Base-by-base conservation (phyloP, 2,797 vertebrate genomes). In the Oreonectes daqikongensis region DNA sequence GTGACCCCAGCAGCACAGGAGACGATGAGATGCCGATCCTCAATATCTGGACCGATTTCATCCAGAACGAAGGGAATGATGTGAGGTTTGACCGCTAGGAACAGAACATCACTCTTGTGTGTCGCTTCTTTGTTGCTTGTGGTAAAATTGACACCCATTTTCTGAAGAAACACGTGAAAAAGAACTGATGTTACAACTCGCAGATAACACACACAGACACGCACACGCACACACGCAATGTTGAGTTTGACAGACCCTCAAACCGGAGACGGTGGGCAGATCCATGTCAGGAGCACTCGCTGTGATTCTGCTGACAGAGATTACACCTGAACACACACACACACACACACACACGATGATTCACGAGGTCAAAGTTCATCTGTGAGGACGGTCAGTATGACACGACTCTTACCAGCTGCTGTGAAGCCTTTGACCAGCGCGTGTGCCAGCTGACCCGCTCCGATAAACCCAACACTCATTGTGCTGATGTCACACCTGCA, bases 11-110 rank as follows among this genome's bases (percentile, higher is more conserved):
- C 95, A 0, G 94, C 95, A 30, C 95, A 95, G 52, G 95, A 95
- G 4, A 95, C 93, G 28, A 96, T 92, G 17, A 95, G 94, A 84
- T 96, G 94, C 9, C 94, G 87, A 46, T 92, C 74, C 81, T 95
- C 91, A 18, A 96, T 94, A n/a, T 94, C 93, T 0, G 92, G 89
- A 5, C 93, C 95, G 9, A 96, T 93, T 79, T 96, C 94, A 2
- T 95, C 95, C 90, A 96, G 84, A 76, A 95, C 93, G 71, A 96
- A 96, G 18, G 95, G 95, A 83, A 95, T 95, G 75, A 96, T 96
- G 74, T 93, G 95, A 0, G 95, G 95, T 80, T 96, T 96, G 72
- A 96, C 95, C 0, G 95, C 94, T 81, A 96, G 88, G 82, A 96
- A 95, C 4, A 96, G 88, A 2, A 95, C 92, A 0, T 96, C 95